Conservation (phyloP, 2,888 invertebrate species). For the Fragum whitleyi region DNA sequence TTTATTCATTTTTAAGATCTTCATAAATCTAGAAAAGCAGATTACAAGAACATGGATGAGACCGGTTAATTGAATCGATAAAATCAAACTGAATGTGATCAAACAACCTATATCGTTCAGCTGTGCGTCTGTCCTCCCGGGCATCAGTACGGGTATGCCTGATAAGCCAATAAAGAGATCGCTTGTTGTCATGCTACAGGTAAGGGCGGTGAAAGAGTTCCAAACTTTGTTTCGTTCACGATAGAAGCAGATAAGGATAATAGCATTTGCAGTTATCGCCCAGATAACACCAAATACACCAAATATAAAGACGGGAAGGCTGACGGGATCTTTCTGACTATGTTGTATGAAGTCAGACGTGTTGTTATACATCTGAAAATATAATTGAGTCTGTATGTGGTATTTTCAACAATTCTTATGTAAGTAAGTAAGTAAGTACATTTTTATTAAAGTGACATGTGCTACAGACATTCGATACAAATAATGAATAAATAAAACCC, state of each 20-base stretch:
- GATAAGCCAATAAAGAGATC: not conserved
- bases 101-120: not conserved
- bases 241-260: not conserved
- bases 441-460: no score
- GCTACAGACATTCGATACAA: no score
- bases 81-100: not conserved
- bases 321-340: not conserved
- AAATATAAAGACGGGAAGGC: not conserved
- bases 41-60: not conserved
- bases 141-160: not conserved
- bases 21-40: not conserved
- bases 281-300: not conserved
- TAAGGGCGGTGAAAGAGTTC: not conserved
- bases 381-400: no score
- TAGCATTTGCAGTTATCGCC: not conserved
- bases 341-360: not conserved
- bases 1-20: not conserved
- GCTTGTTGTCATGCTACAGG: not conserved
- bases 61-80: not conserved
- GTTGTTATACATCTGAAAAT: not conserved
- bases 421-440: no score
- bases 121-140: not conserved
- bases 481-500: no score
- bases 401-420: no score
- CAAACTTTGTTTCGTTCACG: not conserved